Conservation (phyloP, 2,888 invertebrate genomes). For the Drosophila neoperkinsi region DNA sequence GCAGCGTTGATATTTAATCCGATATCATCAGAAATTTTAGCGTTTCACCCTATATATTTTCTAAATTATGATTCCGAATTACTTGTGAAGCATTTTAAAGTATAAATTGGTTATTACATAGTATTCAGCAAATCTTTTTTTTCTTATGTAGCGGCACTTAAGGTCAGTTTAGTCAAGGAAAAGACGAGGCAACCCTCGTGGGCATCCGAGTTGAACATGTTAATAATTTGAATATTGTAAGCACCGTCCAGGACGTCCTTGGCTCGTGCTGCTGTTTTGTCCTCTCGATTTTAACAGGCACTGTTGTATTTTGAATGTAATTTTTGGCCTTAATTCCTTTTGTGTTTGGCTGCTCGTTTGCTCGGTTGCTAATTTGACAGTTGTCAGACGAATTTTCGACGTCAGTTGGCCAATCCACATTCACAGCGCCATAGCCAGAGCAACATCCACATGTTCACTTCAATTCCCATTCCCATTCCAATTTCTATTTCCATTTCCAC, state of each 20-base stretch:
- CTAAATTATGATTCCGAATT: too few relatives aligned
- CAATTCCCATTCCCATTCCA: neutral
- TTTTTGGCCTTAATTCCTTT: constrained; percentile 71
- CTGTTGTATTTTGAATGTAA: constrained; percentile 59
- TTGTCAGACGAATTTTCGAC: constrained; percentile 64
- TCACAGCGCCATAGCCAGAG: constrained; percentile 2
- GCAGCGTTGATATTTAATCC: neutral
- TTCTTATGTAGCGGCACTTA: too few relatives aligned
- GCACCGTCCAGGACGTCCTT: constrained; percentile 55
- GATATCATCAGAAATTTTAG: neutral
- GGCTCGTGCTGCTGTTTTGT: constrained; percentile 58
- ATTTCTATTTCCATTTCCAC: constrained; percentile 28
- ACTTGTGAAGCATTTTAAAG: too few relatives aligned
- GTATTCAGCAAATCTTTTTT: too few relatives aligned
- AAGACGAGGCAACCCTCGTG: constrained; percentile 34
- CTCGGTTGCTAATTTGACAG: constrained; percentile 79
- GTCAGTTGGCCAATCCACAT: constrained; percentile 62
- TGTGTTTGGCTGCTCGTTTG: constrained; percentile 59
- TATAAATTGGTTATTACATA: too few relatives aligned
- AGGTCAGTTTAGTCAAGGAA: neutral
- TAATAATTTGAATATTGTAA: constrained; percentile 52
- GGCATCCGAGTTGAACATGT: constrained; percentile 15
- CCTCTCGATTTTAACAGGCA: constrained; percentile 12
- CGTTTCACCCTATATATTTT: neutral
- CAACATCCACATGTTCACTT: constrained; percentile 10